phyloP scores from a whole-genome alignment of 2,113 vertebrate species.

The Clarias gariepinus region DNA sequence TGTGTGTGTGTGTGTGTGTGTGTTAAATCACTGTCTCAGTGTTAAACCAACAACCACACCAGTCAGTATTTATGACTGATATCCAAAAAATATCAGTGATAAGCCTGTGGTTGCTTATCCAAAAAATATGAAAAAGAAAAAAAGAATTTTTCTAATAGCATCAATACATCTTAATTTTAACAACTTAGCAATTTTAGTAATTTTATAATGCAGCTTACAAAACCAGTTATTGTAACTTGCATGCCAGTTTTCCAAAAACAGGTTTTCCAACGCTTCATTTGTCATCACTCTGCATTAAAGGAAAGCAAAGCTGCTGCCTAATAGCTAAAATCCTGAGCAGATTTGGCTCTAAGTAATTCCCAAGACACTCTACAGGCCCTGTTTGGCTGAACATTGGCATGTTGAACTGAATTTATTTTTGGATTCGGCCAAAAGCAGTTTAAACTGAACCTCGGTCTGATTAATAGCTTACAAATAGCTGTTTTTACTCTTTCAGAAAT shows the following conservation, averaged over 20 bases:
- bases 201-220: neutral
- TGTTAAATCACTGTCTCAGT: neutral
- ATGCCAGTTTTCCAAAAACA: neutral
- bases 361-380: neutral
- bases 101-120: no score
- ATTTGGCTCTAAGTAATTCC: neutral
- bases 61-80: no score
- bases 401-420: neutral
- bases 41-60: no score
- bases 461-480: conserved; percentile 7
- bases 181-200: neutral
- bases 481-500: neutral
- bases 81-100: no score
- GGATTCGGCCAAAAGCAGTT: neutral
- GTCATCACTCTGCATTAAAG: neutral
- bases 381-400: neutral
- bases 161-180: neutral
- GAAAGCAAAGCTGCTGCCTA: neutral
- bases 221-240: neutral
- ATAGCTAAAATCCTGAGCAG: neutral
- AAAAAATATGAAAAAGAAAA: no score
- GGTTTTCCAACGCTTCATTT: neutral
- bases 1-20: neutral
- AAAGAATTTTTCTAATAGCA: neutral
- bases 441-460: neutral